phyloP scores from a whole-genome alignment of 1,140 invertebrate genomes.

The Drosophila ercepeae region DNA sequence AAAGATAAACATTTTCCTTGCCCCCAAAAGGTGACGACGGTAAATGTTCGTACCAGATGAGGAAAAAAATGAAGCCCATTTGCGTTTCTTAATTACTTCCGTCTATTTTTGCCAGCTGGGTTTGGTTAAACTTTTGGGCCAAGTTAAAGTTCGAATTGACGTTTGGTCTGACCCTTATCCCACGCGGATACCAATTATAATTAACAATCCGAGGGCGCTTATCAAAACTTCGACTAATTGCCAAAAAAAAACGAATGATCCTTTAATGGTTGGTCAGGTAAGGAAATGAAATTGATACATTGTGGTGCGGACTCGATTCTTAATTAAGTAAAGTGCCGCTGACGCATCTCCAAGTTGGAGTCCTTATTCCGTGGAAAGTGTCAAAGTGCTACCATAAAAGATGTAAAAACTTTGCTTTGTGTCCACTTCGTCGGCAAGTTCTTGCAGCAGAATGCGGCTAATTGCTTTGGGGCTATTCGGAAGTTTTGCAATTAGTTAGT shows the following conservation, averaged over 20 bases:
- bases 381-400: slow-evolving; percentile 15
- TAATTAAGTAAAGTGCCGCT: slow-evolving; percentile 36
- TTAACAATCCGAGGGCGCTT: slow-evolving; percentile 21
- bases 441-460: slow-evolving; percentile 12
- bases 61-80: slow-evolving; percentile 7
- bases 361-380: slow-evolving; percentile 11
- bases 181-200: slow-evolving; percentile 24
- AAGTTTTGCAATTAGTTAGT: slow-evolving; percentile 44
- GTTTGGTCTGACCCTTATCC: slow-evolving; percentile 6
- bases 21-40: neutral
- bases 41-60: no score
- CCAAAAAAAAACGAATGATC: neutral
- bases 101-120: neutral
- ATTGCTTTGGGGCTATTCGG: slow-evolving; percentile 26
- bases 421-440: neutral
- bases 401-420: slow-evolving; percentile 3
- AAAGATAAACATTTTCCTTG: slow-evolving; percentile 15
- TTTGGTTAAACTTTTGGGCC: slow-evolving; percentile 7
- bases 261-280: neutral
- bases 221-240: slow-evolving; percentile 54
- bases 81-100: slow-evolving; percentile 44
- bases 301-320: neutral
- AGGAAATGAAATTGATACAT: slow-evolving; percentile 27
- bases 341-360: neutral
- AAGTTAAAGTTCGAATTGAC: neutral